Evolutionary conservation across 2,888 invertebrate species (phyloP).

Genomic region (Disparrhopalites patrizii): DNA sequence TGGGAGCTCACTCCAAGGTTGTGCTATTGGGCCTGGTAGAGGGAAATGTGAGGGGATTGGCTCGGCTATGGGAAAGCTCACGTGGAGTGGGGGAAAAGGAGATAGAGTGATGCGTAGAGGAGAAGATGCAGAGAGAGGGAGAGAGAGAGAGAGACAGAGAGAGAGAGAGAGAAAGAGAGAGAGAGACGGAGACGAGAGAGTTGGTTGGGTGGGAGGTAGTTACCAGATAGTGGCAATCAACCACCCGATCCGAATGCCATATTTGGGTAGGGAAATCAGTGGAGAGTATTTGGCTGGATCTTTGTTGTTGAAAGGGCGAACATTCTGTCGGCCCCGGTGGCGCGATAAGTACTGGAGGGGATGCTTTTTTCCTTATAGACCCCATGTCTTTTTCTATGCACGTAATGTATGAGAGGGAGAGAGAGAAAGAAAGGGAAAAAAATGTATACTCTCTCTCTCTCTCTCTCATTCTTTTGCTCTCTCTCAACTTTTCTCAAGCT

Average conservation of each 20-base stretch:
- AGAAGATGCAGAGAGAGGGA: no score
- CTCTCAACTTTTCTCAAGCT: neutral
- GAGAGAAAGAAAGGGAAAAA: neutral
- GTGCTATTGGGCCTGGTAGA: no score
- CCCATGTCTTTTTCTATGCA: neutral
- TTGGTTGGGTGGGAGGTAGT: slow-evolving; percentile 41
- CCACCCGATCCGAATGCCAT: slow-evolving; percentile 49
- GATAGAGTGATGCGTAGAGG: neutral
- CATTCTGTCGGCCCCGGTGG: slow-evolving; percentile 43
- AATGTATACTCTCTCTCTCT: neutral
- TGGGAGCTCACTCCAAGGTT: no score
- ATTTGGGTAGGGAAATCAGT: slow-evolving; percentile 50
- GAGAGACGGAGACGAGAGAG: neutral
- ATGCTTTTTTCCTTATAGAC: neutral
- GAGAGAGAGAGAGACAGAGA: neutral
- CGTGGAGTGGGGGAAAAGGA: slow-evolving; percentile 15
- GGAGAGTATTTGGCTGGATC: slow-evolving; percentile 49
- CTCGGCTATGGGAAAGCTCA: slow-evolving; percentile 20
- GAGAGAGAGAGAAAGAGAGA: slow-evolving; percentile 2
- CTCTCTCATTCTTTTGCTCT: neutral
- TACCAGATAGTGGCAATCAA: slow-evolving; percentile 44
- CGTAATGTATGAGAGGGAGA: neutral
- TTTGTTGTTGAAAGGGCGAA: slow-evolving; percentile 47
- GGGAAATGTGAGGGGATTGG: no score
- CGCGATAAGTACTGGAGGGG: slow-evolving; percentile 40